These are phyloP conservation scores for Sebastes fasciatus DNA, from an alignment of 2,113 vertebrate genomes.

Conservation along the genomic window DNA sequence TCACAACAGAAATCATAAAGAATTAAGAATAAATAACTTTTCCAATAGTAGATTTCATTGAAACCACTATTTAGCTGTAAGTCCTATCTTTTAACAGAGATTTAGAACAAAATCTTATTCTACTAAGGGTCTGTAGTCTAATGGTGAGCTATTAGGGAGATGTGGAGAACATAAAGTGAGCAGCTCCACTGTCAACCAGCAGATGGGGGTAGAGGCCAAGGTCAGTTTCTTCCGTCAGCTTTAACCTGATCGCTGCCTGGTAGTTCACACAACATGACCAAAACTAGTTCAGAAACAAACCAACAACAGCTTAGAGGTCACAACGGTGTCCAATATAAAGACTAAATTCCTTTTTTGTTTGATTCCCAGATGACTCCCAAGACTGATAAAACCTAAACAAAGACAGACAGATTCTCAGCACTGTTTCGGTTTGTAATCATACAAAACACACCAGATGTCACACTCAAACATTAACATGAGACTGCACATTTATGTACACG, in stretches of 20 bases:
- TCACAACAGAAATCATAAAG: not conserved
- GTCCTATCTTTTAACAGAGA: not conserved
- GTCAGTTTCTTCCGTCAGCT: not conserved
- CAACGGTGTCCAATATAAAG: not conserved
- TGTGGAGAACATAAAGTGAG: not conserved
- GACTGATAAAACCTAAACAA: not conserved
- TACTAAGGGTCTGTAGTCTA: slow-evolving; percentile 24
- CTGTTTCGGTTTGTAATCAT: not conserved
- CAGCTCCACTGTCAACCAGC: slow-evolving; percentile 48
- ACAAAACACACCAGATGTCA: slow-evolving; percentile 18
- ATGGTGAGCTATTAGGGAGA: not conserved
- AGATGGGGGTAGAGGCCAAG: slow-evolving; percentile 59
- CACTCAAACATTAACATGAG: slow-evolving; percentile 23
- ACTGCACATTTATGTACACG: slow-evolving; percentile 44
- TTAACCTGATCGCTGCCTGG: not conserved
- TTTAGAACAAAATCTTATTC: not conserved
- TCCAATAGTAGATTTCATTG: not conserved
- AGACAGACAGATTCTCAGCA: not conserved
- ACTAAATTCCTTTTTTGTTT: not conserved
- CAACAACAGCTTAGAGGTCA: not conserved
- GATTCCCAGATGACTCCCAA: not conserved
- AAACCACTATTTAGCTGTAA: not conserved
- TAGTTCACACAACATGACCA: not conserved
- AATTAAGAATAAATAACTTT: not conserved
- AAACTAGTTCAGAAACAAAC: slow-evolving; percentile 4